Evolutionary conservation across 2,797 vertebrate genomes (phyloP).

Genomic region (Sebastes ruberrimus): DNA sequence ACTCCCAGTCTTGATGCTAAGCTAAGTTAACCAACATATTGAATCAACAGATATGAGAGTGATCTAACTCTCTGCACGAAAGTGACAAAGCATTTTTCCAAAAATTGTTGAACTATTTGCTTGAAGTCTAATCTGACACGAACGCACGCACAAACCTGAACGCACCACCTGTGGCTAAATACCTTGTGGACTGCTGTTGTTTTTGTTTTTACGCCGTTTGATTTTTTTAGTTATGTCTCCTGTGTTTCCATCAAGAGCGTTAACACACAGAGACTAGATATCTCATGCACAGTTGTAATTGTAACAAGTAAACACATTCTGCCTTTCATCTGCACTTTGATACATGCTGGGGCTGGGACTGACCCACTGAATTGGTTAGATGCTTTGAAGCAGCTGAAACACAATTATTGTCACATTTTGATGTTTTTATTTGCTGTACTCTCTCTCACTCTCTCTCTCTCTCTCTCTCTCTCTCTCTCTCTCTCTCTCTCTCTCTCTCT

Average conservation of each 20-base stretch:
- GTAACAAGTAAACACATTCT: slow-evolving; percentile 17
- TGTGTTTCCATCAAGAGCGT: not conserved
- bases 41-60: not conserved
- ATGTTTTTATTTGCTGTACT: slow-evolving; percentile 23
- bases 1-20: not conserved
- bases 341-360: slow-evolving; percentile 1
- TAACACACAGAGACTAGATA: not conserved
- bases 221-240: not conserved
- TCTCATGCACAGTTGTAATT: not conserved
- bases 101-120: not conserved
- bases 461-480: too few species aligned
- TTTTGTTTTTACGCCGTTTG: not conserved
- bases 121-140: not conserved
- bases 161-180: not conserved
- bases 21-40: not conserved
- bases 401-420: slow-evolving; percentile 53
- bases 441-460: not conserved
- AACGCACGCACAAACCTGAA: not conserved
- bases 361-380: slow-evolving; percentile 29
- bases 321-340: slow-evolving; percentile 45
- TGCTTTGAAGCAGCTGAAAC: slow-evolving; percentile 45
- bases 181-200: not conserved
- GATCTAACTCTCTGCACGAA: not conserved
- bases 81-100: not conserved
- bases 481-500: not conserved